Percentiles rank a stretch among this genome's conserved stretches.
These are phyloP conservation scores for Actinostola sp. DNA, from an alignment of 92 coral and sea anemone species.

Conservation along the genomic window DNA sequence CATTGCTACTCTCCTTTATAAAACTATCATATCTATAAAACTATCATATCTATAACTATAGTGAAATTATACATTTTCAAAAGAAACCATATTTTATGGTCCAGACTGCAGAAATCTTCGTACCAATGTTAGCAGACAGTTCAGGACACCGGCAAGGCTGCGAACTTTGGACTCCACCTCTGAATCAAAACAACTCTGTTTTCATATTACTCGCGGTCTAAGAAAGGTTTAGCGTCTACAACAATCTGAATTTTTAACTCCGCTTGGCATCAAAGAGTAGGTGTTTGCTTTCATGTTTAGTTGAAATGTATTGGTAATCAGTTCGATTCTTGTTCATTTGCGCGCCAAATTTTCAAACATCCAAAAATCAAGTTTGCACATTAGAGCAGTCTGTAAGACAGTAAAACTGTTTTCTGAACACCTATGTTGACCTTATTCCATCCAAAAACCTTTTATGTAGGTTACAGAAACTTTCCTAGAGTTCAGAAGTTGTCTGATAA, in stretches of 20 bases:
- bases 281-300: no score
- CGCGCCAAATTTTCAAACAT: background rate
- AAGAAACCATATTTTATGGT: no score
- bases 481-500: no score
- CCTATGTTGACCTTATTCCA: background rate
- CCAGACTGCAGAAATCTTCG: no score
- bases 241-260: background rate
- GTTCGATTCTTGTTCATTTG: background rate
- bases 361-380: background rate
- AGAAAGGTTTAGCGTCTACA: background rate
- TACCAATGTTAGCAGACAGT: background rate
- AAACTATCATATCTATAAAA: no score
- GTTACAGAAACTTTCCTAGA: background rate
- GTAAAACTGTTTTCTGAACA: no score
- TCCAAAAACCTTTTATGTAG: background rate
- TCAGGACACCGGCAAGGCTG: no score
- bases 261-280: background rate
- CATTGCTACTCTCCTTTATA: no score
- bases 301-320: no score
- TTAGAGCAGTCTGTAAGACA: background rate
- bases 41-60: no score
- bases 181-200: constrained; percentile 30
- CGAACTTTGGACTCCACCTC: constrained; percentile 18
- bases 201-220: background rate
- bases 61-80: no score